Conservation (phyloP, 2,113 vertebrate genomes). For the Lophura nycthemera region DNA sequence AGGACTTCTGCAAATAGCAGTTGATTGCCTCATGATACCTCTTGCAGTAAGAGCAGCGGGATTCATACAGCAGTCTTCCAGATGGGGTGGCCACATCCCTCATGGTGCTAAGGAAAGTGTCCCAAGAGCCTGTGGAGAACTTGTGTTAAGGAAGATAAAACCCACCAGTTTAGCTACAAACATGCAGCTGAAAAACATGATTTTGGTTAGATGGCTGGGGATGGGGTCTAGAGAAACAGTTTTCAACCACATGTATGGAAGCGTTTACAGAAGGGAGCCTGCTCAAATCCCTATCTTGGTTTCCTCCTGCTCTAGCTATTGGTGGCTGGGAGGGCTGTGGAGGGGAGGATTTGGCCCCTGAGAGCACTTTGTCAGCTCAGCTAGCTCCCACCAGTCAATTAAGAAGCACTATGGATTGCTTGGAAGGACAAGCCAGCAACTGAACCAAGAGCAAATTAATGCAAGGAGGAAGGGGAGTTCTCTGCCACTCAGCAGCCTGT, state of each 20-base stretch:
- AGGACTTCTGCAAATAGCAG: not conserved
- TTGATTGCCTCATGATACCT: not conserved
- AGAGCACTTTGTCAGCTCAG: constrained; percentile 4
- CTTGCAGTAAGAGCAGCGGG: rapidly evolving
- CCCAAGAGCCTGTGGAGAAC: not conserved
- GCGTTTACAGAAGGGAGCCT: not conserved
- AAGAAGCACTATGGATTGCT: constrained; percentile 16
- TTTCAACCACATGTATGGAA: not conserved
- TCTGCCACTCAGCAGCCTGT: not conserved
- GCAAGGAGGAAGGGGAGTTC: not conserved
- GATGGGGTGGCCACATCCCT: not conserved
- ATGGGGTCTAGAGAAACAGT: not conserved
- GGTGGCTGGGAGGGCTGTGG: not conserved
- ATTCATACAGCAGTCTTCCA: not conserved
- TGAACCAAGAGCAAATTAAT: constrained; percentile 1
- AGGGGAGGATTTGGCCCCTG: not conserved
- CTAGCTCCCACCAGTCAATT: constrained; percentile 27
- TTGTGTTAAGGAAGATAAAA: not conserved
- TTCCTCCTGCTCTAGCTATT: not conserved
- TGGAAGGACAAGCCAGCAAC: not conserved
- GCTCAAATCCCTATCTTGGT: not conserved
- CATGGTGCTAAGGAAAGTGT: not conserved
- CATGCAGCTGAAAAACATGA: not conserved
- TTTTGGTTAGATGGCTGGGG: not conserved
- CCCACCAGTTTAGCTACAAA: not conserved